These are phyloP conservation scores for Busseola fusca DNA, from an alignment of 2,888 invertebrate species.

Conservation along the genomic window DNA sequence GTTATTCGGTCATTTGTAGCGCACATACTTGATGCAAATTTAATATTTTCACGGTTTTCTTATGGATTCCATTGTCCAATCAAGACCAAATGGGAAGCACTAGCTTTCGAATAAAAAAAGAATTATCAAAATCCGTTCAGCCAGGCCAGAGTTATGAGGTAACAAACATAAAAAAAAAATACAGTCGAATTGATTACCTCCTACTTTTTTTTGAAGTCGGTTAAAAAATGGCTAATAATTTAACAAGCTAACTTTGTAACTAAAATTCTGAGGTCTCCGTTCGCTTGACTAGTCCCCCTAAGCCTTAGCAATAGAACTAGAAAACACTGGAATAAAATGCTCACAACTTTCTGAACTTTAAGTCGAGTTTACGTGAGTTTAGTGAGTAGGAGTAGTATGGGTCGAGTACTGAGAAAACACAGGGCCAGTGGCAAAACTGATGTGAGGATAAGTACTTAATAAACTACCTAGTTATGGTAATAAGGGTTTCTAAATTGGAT, in stretches of 20 bases:
- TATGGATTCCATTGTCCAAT: too few relatives aligned
- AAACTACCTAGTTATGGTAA: not conserved
- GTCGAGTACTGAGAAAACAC: not conserved
- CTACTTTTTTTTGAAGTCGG: too few relatives aligned
- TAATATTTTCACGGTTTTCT: too few relatives aligned
- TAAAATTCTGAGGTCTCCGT: not conserved
- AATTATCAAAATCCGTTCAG: too few relatives aligned
- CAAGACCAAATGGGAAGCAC: too few relatives aligned
- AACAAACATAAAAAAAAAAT: too few relatives aligned
- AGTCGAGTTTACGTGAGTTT: slow-evolving; percentile 27
- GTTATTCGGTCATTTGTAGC: too few relatives aligned
- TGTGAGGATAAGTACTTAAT: slow-evolving; percentile 2
- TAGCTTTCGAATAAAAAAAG: too few relatives aligned
- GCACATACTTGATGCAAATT: too few relatives aligned
- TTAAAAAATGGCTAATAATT: slow-evolving; percentile 7
- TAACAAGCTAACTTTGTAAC: slow-evolving; percentile 15
- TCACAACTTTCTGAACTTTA: slow-evolving; percentile 19
- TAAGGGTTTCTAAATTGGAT: slow-evolving; percentile 5
- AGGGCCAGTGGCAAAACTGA: too few relatives aligned
- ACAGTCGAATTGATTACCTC: too few relatives aligned
- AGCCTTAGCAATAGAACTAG: slow-evolving; percentile 23
- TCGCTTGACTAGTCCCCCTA: slow-evolving; percentile 25
- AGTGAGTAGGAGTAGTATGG: not conserved
- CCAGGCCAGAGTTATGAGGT: too few relatives aligned
- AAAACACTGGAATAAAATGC: slow-evolving; percentile 33